Percentiles rank a stretch among this genome's conserved stretches.
phyloP scores from a whole-genome alignment of 2,888 invertebrate genomes.

The Brenthis hecate region DNA sequence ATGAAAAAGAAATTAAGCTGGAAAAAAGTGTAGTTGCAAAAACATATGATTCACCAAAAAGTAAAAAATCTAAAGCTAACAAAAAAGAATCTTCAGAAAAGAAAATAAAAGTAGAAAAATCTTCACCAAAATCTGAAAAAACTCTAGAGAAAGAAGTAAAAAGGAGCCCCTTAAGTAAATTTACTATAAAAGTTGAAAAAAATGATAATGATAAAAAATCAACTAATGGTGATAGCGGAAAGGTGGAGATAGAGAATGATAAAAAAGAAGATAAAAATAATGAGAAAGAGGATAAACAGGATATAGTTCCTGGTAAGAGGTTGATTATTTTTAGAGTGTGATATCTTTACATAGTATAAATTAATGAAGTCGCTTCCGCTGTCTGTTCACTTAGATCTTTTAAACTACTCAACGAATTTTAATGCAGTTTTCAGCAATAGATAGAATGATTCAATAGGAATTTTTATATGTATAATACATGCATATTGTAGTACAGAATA shows the following conservation, averaged over 20 bases:
- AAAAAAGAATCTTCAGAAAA: slow-evolving; percentile 26
- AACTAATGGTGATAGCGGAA: background rate
- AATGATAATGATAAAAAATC: slow-evolving; percentile 29
- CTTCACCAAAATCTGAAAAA: slow-evolving; percentile 36
- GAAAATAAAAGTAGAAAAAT: slow-evolving; percentile 40
- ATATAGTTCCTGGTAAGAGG: slow-evolving; percentile 51
- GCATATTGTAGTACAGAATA: no score
- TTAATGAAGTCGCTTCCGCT: no score
- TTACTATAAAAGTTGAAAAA: slow-evolving; percentile 38
- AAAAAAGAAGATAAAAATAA: slow-evolving; percentile 29
- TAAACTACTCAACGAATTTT: no score
- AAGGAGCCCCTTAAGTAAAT: slow-evolving; percentile 29
- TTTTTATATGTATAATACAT: no score
- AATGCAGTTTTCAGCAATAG: no score
- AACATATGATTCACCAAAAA: slow-evolving; percentile 62
- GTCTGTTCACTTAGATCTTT: no score
- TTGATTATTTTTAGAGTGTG: no score
- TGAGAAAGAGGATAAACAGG: slow-evolving; percentile 39
- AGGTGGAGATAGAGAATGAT: slow-evolving; percentile 13
- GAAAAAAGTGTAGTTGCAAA: slow-evolving; percentile 53
- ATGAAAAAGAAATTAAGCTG: slow-evolving; percentile 48
- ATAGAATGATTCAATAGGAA: no score
- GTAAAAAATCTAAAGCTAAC: slow-evolving; percentile 49
- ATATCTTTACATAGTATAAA: no score
- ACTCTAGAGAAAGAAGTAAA: slow-evolving; percentile 28